A percentile compares a stretch with the other conserved stretches of the same genome.
phyloP scores from a whole-genome alignment of 2,113 vertebrate species.

The Brachionichthys hirsutus region DNA sequence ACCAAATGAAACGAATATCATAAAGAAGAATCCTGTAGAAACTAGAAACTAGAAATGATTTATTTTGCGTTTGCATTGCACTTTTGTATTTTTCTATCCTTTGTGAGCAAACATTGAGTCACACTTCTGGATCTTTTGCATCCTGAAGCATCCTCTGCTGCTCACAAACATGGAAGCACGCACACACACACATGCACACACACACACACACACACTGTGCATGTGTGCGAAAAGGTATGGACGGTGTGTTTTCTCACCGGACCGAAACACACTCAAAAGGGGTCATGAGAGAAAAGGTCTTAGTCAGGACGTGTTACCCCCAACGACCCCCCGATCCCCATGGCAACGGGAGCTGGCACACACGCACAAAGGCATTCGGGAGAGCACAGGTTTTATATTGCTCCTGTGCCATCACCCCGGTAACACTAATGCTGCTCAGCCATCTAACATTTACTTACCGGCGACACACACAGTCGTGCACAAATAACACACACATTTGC shows the following conservation, averaged over 20 bases:
- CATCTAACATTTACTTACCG: slow-evolving; percentile 74
- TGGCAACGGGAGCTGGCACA: slow-evolving; percentile 70
- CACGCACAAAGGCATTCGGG: slow-evolving; percentile 76
- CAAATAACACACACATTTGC: slow-evolving; percentile 23
- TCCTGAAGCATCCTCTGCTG: no score
- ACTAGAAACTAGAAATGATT: no score
- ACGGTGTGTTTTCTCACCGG: slow-evolving; percentile 15
- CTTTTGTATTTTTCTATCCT: no score
- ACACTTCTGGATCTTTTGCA: no score
- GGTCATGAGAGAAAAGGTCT: slow-evolving; percentile 59
- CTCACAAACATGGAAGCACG: slow-evolving; percentile 22
- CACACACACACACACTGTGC: slow-evolving; percentile 3
- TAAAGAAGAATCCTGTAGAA: no score
- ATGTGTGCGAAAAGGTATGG: slow-evolving; percentile 19
- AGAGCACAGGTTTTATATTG: slow-evolving; percentile 81
- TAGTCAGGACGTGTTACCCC: slow-evolving; percentile 70
- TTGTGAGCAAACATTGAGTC: no score
- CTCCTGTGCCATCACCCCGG: slow-evolving; percentile 68
- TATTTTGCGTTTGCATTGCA: no score
- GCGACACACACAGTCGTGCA: slow-evolving; percentile 23
- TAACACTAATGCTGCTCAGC: slow-evolving; percentile 67
- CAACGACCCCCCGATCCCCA: slow-evolving; percentile 59
- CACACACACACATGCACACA: slow-evolving; percentile 17
- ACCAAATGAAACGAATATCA: no score
- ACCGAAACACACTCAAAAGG: slow-evolving; percentile 26